Base-by-base conservation (phyloP, 2,797 vertebrate species). In the Momotus momota region DNA sequence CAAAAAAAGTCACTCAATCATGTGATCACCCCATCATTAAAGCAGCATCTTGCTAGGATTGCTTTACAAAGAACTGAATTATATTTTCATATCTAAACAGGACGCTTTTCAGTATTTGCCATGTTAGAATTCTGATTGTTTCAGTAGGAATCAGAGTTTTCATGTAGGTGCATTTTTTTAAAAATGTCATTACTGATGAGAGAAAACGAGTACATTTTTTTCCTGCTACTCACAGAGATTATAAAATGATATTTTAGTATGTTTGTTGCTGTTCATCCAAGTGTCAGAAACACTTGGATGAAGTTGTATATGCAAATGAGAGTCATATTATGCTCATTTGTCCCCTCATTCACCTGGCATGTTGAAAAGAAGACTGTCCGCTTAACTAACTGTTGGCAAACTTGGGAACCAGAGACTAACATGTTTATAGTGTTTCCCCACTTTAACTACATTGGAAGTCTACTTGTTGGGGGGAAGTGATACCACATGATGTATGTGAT, bases 401-500 rank as follows among this genome's bases (percentile, higher is more conserved):
- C 74, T 70, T 94, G 90, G 62, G 67, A 90, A 61, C 61, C 38
- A 81, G 70, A 93, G 51, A 51, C 29, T 17, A 81, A 45, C 67
- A 48, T 0, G 2, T 70, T 26, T 45, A 46, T 69, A 46, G 65
- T 58, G 20, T 86, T 91, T 93, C 62, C 58, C 66, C 15, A 4
- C 54, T 96, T 94, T 46, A 94, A 66, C 82, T 92, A 2, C 19
- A 4, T 15, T 77, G 66, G 46, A 38, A 91, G 35, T 45, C 49
- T 41, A 5, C 17, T 82, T 52, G 21, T 83, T 62, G 55, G 66
- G 35, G 82, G 71, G 93, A 91, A 29, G 5, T 92, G 67, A 43
- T 94, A 86, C 85, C 23, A 75, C 72, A 85, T 90, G 17, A 92
- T 85, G 46, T 82, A 23, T 84, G 16, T 45, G 87, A 93, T 90